Base-by-base conservation (phyloP, 2,797 vertebrate genomes). In the Platalea minor region DNA sequence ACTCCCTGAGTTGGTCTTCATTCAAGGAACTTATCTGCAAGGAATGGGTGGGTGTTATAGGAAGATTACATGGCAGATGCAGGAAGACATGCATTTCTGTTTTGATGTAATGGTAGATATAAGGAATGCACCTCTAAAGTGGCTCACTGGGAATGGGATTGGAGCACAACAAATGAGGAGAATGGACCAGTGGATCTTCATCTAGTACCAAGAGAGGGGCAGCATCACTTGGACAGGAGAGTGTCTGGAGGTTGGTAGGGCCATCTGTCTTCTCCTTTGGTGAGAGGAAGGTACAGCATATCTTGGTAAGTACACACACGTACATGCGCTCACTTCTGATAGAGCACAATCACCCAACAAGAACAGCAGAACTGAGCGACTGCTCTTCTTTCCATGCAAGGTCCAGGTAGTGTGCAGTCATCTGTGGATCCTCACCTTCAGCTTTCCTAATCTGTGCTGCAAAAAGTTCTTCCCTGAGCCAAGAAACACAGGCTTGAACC, bases 271-370 rank as follows among this genome's bases (percentile, higher is more conserved):
- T 48, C 24, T 74, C 33, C 53, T 74, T 43, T 59, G 43, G 28
- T 65, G 78, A 73, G 33, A 73, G 31, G 20, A 84, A 65, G 59
- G 43, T 56, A 29, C 10, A 39, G 19, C 31, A 8, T 29, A 56
- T 17, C 46, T 54, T 2, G 2, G 8, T 84, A 3, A 13, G 24
- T 28, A 6, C 14, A 9, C 8, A 12, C 13, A 14, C 0, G 1
- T 25, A 13, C 0, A 0, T 11, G 59, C 61, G 21, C 68, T 77
- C 39, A 16, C 64, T 86, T 74, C 53, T 60, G 31, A 28, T 1
- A 79, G 28, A 78, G 25, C 63, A 61, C 13, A 37, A 29, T 46
- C 31, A 57, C 33, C 24, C 89, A 60, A 26, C 0, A 53, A 54
- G 37, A 48, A 43, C 0, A 45, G 45, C 28, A 48, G 39, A 83